Evolutionary conservation across 1,140 invertebrate species (phyloP), one percentile per base, ranked within the genome.

Genomic region (Metaphire vulgaris): DNA sequence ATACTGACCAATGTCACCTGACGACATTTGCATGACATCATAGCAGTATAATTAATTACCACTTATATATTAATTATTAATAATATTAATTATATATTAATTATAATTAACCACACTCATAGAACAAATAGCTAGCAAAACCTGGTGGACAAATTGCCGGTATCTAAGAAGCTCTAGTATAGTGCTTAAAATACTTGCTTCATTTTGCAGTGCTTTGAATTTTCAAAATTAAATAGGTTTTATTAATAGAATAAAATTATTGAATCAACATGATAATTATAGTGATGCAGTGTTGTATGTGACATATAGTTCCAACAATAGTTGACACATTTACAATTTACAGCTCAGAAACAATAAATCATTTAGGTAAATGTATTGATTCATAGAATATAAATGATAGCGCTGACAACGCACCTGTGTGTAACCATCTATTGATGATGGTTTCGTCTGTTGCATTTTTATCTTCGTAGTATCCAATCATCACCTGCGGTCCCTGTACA

Each of bases 361-460:
- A 6, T 6, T 21, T 12, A 12, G 21, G 21, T 56, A 56, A 21
- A 56, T 56, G 41, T n/a, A n/a, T n/a, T n/a, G n/a, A n/a, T n/a
- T 21, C 41, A 56, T 21, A 12, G 21, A 56, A 12, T 56, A 56
- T 12, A 12, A 56, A 56, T 56, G 21, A 56, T 56, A 56, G 21
- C 41, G 41, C 6, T 56, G 21, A 56, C 21, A 56, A 56, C 21
- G 6, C 31, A 31, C 96, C 96, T 15, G 95, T 97, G 85, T 97
- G 95, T 84, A 97, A 92, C 95, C 95, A 97, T 21, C 95, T 95
- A 81, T 92, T 90, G 30, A 90, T 88, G 34, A 89, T 88, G 0
- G 95, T 97, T 87, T 93, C 93, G 81, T 93, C 93, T 0, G 90
- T 90, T 87, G 97, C 93, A 83, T 96, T 96, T 30, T 81, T 81